phyloP scores from a whole-genome alignment of 2,113 vertebrate species.

The Petrocephalus zakoni region DNA sequence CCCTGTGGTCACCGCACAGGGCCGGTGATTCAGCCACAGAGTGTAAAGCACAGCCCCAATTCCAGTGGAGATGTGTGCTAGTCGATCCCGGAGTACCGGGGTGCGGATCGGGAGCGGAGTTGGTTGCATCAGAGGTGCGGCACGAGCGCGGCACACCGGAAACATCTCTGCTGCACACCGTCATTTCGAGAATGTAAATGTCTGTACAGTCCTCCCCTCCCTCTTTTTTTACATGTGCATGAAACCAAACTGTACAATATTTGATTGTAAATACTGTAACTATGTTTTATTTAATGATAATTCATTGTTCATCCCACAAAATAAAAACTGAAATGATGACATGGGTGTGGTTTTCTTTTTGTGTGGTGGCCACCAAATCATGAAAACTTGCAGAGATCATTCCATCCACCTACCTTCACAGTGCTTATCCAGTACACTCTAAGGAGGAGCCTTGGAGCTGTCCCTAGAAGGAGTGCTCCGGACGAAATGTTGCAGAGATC shows the following conservation, averaged over 20 bases:
- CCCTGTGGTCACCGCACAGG: not conserved
- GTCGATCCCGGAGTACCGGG: not conserved
- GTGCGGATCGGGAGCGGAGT: not conserved
- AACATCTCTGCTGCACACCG: conserved; percentile 58
- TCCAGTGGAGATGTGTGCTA: not conserved
- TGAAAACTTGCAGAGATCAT: not conserved
- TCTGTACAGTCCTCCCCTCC: conserved; percentile 49
- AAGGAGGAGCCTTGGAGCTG: not conserved
- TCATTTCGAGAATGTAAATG: conserved; percentile 57
- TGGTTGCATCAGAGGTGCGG: not conserved
- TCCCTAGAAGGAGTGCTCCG: not conserved
- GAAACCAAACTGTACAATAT: conserved; percentile 58
- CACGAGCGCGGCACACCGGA: conserved; percentile 45
- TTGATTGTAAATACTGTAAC: conserved; percentile 62
- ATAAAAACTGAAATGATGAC: conserved; percentile 17
- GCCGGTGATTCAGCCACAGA: not conserved
- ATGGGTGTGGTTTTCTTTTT: not conserved
- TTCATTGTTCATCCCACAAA: conserved; percentile 30
- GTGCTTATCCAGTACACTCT: not conserved
- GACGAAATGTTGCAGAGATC: not conserved
- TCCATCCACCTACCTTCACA: not conserved
- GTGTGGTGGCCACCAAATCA: not conserved
- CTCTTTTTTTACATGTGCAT: conserved; percentile 50
- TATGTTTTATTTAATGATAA: conserved; percentile 60
- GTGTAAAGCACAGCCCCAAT: not conserved